A percentile compares a stretch with the other conserved stretches of the same genome.
These are phyloP conservation scores for Globodera rostochiensis DNA, from an alignment of 1,140 invertebrate species.

Conservation along the genomic window DNA sequence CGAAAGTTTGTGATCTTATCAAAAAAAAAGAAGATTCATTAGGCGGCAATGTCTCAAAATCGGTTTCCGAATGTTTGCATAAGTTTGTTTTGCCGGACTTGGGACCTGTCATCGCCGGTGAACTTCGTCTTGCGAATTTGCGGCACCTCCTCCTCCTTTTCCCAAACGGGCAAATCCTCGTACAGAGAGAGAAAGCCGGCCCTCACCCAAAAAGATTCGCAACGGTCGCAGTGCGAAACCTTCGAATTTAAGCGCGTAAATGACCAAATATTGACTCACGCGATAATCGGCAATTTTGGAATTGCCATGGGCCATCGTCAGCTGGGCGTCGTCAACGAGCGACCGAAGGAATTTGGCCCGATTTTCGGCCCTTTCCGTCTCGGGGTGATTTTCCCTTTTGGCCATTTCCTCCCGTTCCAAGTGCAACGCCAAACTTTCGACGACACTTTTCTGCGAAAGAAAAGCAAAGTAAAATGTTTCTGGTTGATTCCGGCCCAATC, in stretches of 20 bases:
- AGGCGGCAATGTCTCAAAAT: too few species aligned
- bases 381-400: conserved; percentile 15
- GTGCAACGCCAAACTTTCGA: conserved; percentile 31
- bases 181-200: conserved; percentile 56
- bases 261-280: conserved; percentile 7
- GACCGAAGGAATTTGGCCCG: conserved; percentile 39
- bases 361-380: conserved; percentile 18
- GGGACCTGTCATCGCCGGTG: conserved; percentile 53
- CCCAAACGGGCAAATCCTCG: conserved; percentile 31
- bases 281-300: conserved; percentile 25
- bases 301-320: conserved; percentile 48
- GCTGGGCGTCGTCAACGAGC: conserved; percentile 54
- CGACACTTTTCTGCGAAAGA: conserved; percentile 33
- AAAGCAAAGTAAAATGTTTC: conserved; percentile 9
- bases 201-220: conserved; percentile 61
- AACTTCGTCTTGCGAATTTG: conserved; percentile 33
- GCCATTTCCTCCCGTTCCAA: conserved; percentile 14
- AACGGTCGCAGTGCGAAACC: conserved; percentile 43
- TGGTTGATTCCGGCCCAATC: not conserved
- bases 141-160: conserved; percentile 32
- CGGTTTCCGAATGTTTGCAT: too few species aligned
- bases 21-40: too few species aligned
- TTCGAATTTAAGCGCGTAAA: conserved; percentile 20
- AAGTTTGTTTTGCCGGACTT: not conserved
- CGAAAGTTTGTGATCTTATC: too few species aligned